Percentiles rank a stretch among this genome's conserved stretches.
These are phyloP conservation scores for Drosophila tsacasi DNA, from an alignment of 1,140 invertebrate genomes.

Conservation along the genomic window DNA sequence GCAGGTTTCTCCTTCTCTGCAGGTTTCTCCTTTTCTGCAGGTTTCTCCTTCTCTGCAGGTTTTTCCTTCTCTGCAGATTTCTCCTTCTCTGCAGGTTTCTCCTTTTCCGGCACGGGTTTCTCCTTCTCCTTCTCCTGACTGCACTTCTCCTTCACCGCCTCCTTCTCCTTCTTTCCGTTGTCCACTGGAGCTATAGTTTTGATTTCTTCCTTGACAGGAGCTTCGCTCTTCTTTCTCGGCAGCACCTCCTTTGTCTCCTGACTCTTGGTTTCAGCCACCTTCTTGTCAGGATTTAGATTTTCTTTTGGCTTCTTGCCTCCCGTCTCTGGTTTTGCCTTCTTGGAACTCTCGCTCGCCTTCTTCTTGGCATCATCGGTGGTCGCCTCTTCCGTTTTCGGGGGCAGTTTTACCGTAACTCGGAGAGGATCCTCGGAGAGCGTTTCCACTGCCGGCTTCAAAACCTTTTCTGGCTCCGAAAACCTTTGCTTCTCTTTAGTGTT, in stretches of 20 bases:
- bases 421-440: neutral
- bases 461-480: neutral
- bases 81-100: neutral
- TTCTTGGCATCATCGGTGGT: slow-evolving; percentile 3
- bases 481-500: neutral
- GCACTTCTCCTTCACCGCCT: slow-evolving; percentile 16
- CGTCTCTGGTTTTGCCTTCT: slow-evolving; percentile 8
- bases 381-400: neutral
- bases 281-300: neutral
- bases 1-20: neutral
- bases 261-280: neutral
- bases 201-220: neutral
- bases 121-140: slow-evolving; percentile 13
- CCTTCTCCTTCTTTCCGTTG: slow-evolving; percentile 27
- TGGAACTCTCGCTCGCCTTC: slow-evolving; percentile 10
- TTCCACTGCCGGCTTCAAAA: neutral
- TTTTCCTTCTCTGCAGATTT: neutral
- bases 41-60: neutral
- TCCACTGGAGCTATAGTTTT: neutral
- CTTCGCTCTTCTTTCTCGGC: neutral
- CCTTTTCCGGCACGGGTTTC: slow-evolving; percentile 2
- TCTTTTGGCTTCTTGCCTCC: neutral
- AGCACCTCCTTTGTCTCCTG: neutral
- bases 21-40: neutral
- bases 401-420: neutral